Conservation (phyloP, 2,888 invertebrate species). For the Stenotaenia linearis region DNA sequence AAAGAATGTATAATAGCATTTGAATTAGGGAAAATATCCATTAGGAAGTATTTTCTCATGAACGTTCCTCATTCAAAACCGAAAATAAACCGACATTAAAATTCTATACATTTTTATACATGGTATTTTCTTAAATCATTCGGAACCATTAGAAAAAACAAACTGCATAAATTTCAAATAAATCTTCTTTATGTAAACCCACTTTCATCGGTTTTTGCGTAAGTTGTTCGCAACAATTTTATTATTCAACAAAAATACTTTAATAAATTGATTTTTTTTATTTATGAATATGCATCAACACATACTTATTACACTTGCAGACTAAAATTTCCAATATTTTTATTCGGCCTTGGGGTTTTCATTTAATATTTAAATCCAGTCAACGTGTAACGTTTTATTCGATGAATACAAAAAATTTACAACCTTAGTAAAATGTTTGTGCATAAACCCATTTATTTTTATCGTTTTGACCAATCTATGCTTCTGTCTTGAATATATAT, state of each 20-base stretch:
- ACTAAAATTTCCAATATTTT: not conserved
- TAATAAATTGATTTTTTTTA: not conserved
- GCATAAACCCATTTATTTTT: not conserved
- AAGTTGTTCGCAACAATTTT: too few species aligned
- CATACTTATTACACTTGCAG: not conserved
- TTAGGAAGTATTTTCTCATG: too few species aligned
- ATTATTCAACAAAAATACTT: too few species aligned
- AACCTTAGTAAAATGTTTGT: not conserved
- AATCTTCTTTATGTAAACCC: too few species aligned
- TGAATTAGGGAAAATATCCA: too few species aligned
- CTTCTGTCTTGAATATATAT: not conserved
- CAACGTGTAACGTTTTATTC: not conserved
- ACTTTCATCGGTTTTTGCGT: too few species aligned
- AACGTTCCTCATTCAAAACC: not conserved
- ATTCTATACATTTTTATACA: not conserved
- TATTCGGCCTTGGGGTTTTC: not conserved
- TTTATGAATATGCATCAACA: not conserved
- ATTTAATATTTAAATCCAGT: not conserved
- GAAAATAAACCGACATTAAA: not conserved
- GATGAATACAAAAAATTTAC: not conserved
- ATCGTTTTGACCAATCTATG: not conserved
- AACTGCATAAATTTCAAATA: too few species aligned
- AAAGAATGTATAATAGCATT: too few species aligned
- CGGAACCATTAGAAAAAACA: too few species aligned
- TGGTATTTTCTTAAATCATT: not conserved